Base-by-base conservation (phyloP, 1,140 invertebrate species). In the Himalopsyche phryganea region DNA sequence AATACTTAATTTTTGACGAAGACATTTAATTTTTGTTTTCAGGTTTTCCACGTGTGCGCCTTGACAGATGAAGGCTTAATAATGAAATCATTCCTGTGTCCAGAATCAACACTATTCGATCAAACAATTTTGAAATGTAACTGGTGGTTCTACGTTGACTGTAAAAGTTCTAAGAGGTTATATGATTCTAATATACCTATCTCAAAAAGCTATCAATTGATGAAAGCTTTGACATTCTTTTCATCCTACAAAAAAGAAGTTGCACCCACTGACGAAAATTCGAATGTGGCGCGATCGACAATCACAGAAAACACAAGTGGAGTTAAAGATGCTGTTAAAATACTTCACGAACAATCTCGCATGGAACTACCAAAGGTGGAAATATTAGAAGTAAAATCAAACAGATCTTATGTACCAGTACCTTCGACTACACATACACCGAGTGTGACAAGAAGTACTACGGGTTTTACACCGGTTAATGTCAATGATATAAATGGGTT, bases 131-230 rank as follows among this genome's bases (percentile, higher is more conserved):
- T 94, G 0, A 91, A 92, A 68, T 94, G 91, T 72, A 93, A 94
- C 69, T 93, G 90, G 90, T 92, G 89, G 89, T 91, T 92, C 74
- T 92, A 91, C 72, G 90, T 92, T 0, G 90, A 93, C 67, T 94
- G 91, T 71, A 89, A 89, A 73, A 81, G 83, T 28, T 90, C 89
- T 0, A 84, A 82, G 61, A 82, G 80, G 47, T 75, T 92, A 32
- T 93, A 92, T 70, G 90, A 92, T 65, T 91, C 89, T 3, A 94
- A 94, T 67, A 91, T 92, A 41, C 90, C 90, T 0, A 87, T 94
- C 41, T 92, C 90, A 32, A 92, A 93, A 72, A 93, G 90, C 72
- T 94, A 92, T 71, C 90, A 93, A 69, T 78, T 92, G 5, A 92
- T 94, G 87, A 92, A 92, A 71, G 90, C 89, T 0, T 73, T 93